Conservation (phyloP, 2,797 vertebrate genomes). For the Gymnothorax javanicus region DNA sequence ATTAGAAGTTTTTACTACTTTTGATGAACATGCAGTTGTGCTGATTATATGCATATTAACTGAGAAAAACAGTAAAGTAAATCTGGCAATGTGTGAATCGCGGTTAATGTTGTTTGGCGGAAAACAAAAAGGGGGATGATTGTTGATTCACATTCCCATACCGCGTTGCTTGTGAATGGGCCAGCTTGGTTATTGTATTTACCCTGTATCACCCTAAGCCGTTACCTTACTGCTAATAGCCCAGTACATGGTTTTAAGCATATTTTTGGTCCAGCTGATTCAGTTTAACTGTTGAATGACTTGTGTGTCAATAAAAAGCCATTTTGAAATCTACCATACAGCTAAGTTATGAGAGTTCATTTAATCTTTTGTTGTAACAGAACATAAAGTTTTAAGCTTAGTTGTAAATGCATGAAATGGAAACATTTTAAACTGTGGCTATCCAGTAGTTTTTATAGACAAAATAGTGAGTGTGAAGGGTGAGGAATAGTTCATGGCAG, state of each 20-base stretch:
- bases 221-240: neutral
- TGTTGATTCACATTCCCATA: neutral
- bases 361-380: neutral
- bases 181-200: neutral
- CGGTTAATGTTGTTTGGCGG: neutral
- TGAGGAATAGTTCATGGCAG: neutral
- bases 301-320: conserved; percentile 10
- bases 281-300: neutral
- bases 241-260: neutral
- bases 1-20: neutral
- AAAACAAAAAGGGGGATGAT: neutral
- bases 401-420: neutral
- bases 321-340: neutral
- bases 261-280: neutral
- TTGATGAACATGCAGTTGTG: neutral
- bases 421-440: neutral
- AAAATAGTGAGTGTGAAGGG: neutral
- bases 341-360: neutral
- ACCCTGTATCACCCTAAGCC: neutral
- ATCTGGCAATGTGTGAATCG: neutral
- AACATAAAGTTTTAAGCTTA: neutral
- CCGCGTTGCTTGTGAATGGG: neutral
- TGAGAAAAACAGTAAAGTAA: neutral
- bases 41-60: neutral
- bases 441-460: neutral